These are phyloP conservation scores for Corticium candelabrum DNA, from an alignment of 37 sponge, comb jelly and placozoan genomes.

Conservation along the genomic window DNA sequence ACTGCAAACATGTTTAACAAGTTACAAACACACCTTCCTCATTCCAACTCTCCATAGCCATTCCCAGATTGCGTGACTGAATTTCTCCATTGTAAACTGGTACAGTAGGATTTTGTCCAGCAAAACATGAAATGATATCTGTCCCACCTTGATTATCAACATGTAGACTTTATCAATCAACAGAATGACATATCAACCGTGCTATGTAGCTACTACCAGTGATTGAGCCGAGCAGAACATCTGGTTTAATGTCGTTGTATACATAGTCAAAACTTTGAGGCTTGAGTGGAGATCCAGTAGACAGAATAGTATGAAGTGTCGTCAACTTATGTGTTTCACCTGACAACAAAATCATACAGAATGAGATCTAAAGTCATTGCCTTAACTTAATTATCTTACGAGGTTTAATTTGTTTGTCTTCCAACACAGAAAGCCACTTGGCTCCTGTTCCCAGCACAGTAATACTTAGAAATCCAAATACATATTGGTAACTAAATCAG, in stretches of 20 bases:
- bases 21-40: slow-evolving; percentile 62
- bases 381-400: slow-evolving; percentile 17
- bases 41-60: slow-evolving; percentile 85
- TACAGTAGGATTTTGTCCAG: slow-evolving; percentile 70
- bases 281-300: slow-evolving; percentile 92
- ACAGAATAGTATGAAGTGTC: slow-evolving; percentile 81
- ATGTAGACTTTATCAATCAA: neutral
- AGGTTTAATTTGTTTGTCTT: slow-evolving; percentile 61
- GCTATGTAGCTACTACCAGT: slow-evolving; percentile 38
- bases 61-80: slow-evolving; percentile 85
- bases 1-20: no score
- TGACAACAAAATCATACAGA: slow-evolving; percentile 5
- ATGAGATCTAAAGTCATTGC: neutral
- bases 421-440: slow-evolving; percentile 77
- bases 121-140: slow-evolving; percentile 97
- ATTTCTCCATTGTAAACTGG: slow-evolving; percentile 91
- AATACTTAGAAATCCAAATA: no score
- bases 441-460: slow-evolving; percentile 93
- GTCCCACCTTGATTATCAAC: slow-evolving; percentile 69
- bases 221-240: slow-evolving; percentile 87
- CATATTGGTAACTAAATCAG: neutral
- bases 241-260: slow-evolving; percentile 66
- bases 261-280: slow-evolving; percentile 89
- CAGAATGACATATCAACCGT: neutral
- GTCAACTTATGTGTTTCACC: slow-evolving; percentile 67